Conservation (phyloP, 2,113 vertebrate species). For the Pygoscelis antarcticus region DNA sequence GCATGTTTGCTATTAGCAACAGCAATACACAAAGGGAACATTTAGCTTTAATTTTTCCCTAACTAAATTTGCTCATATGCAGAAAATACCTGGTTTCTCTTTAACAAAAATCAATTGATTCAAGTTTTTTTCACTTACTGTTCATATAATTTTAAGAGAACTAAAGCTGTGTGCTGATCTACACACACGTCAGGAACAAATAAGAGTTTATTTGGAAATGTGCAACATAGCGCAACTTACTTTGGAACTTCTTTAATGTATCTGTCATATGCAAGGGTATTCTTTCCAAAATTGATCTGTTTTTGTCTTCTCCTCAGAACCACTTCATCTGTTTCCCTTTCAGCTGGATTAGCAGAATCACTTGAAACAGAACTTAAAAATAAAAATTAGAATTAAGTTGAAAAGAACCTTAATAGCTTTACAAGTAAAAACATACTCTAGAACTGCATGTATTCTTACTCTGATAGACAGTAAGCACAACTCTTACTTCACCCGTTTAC, state of each 20-base stretch:
- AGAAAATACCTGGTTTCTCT: neutral
- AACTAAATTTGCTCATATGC: neutral
- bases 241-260: constrained; percentile 91
- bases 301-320: constrained; percentile 92
- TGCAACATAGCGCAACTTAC: constrained; percentile 60
- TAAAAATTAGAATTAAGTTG: neutral
- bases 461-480: neutral
- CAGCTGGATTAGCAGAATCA: constrained; percentile 66
- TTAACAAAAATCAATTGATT: neutral
- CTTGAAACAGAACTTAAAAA: constrained; percentile 82
- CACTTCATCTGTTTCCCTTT: constrained; percentile 88
- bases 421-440: neutral
- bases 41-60: neutral
- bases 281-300: constrained; percentile 98
- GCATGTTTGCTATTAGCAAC: neutral
- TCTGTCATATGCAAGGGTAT: constrained; percentile 92
- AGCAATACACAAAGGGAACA: neutral
- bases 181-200: accelerated
- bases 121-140: neutral
- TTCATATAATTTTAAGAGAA: neutral
- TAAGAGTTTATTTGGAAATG: neutral
- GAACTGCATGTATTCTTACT: neutral
- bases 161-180: neutral
- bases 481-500: neutral
- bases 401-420: neutral